Evolutionary conservation across 2,888 invertebrate species (phyloP).

Genomic region (Leucozona laternaria): DNA sequence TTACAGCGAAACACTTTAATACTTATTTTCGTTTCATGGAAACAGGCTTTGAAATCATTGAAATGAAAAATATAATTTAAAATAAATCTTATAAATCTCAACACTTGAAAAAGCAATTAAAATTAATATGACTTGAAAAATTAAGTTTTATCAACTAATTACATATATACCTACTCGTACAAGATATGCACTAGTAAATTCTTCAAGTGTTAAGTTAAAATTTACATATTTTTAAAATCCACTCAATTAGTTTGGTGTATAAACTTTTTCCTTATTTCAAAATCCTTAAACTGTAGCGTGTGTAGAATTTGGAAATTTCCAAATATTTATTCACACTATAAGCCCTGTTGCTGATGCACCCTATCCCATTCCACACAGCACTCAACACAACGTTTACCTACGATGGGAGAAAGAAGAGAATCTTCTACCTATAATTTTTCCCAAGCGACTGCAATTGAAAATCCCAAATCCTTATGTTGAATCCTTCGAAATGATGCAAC

Average conservation of each 20-base stretch:
- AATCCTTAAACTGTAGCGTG: not conserved
- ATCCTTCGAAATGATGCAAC: slow-evolving; percentile 40
- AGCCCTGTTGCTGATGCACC: not conserved
- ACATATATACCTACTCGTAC: too few relatives aligned
- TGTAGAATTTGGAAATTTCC: slow-evolving; percentile 34
- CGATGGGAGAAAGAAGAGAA: not conserved
- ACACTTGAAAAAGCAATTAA: not conserved
- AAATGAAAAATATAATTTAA: not conserved
- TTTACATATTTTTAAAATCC: slow-evolving; percentile 22
- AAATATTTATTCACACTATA: slow-evolving; percentile 49
- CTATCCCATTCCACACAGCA: not conserved
- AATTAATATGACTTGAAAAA: not conserved
- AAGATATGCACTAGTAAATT: not conserved
- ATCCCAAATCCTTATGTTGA: slow-evolving; percentile 28
- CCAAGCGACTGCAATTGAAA: slow-evolving; percentile 50
- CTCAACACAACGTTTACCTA: not conserved
- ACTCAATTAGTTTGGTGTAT: slow-evolving; percentile 47
- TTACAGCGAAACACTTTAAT: too few relatives aligned
- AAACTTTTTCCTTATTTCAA: slow-evolving; percentile 19
- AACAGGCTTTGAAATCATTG: too few relatives aligned
- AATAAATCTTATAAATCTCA: not conserved
- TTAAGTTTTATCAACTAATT: not conserved
- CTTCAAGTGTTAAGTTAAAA: slow-evolving; percentile 17
- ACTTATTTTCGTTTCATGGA: too few relatives aligned
- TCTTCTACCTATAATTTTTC: slow-evolving; percentile 32